Percentiles rank a stretch among this genome's conserved stretches.
Conservation (phyloP, 2,113 vertebrate genomes). For the Acrocephalus kingi region DNA sequence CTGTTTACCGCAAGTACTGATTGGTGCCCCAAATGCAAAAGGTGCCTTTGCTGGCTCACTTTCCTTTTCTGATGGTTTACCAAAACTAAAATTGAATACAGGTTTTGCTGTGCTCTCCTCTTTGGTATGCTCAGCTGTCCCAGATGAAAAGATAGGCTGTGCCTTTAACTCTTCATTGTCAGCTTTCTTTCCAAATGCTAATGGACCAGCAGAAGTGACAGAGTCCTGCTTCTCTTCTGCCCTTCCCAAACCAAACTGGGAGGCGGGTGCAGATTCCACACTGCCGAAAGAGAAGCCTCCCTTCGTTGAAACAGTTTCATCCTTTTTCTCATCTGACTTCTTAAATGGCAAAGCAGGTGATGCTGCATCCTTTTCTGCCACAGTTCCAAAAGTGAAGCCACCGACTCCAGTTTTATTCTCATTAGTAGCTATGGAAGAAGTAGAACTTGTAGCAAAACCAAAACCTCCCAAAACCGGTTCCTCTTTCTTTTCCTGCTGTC, state of each 20-base stretch:
- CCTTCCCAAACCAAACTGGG: conserved; percentile 84
- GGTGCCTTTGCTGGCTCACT: conserved; percentile 76
- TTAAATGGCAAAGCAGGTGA: conserved; percentile 73
- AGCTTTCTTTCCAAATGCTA: conserved; percentile 84
- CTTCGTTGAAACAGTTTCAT: conserved; percentile 64
- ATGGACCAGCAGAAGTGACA: conserved; percentile 54
- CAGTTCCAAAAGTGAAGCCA: conserved; percentile 72
- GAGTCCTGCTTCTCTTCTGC: conserved; percentile 86
- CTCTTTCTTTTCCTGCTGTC: conserved; percentile 77
- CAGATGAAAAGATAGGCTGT: conserved; percentile 81
- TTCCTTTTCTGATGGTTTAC: conserved; percentile 84
- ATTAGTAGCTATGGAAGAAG: conserved; percentile 63
- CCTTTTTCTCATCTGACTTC: conserved; percentile 75
- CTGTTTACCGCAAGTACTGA: conserved; percentile 59
- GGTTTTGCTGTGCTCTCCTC: conserved; percentile 76
- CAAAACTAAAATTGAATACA: conserved; percentile 77
- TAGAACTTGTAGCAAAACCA: conserved; percentile 75
- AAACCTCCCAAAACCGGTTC: conserved; percentile 74
- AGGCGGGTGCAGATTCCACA: conserved; percentile 41
- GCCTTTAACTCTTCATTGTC: conserved; percentile 78
- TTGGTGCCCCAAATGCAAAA: conserved; percentile 83
- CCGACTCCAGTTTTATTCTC: conserved; percentile 72
- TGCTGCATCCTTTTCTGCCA: conserved; percentile 72
- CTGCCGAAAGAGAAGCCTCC: conserved; percentile 68
- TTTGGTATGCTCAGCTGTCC: conserved; percentile 81